Evolutionary conservation across 2,113 vertebrate species (phyloP), one percentile per base, ranked within the genome.

Genomic region (Sminthopsis crassicaudata): DNA sequence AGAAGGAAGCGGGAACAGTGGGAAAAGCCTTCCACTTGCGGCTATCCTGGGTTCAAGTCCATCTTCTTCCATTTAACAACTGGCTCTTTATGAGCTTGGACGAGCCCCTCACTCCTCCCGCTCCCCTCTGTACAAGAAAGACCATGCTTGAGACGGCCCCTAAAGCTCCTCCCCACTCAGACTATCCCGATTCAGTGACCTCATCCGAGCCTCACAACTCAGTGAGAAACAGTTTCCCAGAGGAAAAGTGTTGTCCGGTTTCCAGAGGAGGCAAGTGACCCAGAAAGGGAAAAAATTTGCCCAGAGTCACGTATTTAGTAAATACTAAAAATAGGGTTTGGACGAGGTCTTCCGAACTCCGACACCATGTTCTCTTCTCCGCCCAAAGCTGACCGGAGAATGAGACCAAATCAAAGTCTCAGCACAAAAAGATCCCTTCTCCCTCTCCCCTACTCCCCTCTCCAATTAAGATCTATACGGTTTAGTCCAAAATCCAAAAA

Each of bases 1-100:
- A 42, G 53, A 57, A 95, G 89, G 7, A 0, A 16, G 60, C 2
- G 50, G 54, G 16, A 27, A 26, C 24, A 27, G 46, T 90, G 46
- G 89, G 48, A 26, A 90, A 51, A 90, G 36, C 88, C 53, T 54
- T 92, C 93, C 92, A 94, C 53, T 67, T 95, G 96, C 94, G 30
- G 25, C 51, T 84, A 46, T 90, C 46, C 46, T 30, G 89, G 67
- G 9, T 50, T 90, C 89, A 26, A 50, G 89, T 90, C 16, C 46
- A 11, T 24, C 2, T 26, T 50, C 46, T 48, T 46, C 46, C 67
- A 42, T 42, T 84, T 42, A 67, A 30, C 16, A 36, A 14, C 30
- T 36, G 11, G 10, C 9, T 11, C 2, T 2, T 48, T 30, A 60
- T 60, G 57, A 36, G 12, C 27, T 67, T 42, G n/a, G n/a, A 19